Base-by-base conservation (phyloP, 1,140 invertebrate genomes). In the Heliconius melpomene region DNA sequence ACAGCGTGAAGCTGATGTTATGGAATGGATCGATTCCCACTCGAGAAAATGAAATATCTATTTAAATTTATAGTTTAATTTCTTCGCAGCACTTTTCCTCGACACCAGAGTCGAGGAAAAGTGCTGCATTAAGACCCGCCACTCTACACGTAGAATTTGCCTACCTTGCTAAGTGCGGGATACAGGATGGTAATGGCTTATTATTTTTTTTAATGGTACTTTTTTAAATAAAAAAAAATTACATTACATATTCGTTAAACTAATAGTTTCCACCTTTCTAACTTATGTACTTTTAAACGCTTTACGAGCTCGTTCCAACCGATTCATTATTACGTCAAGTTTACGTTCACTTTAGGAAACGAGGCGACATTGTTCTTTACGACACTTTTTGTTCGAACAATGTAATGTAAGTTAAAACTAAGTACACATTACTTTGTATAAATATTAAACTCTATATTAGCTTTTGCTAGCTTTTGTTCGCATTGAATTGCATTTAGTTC, bases 301-400 rank as follows among this genome's bases (percentile, higher is more conserved):
- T 66, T 66, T 66, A 66, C 23, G 60, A 66, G 23, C 26, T 26
- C 23, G 26, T n/a, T 66, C 23, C 23, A 66, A 66, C 2, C 23
- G 11, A 66, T 29, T 66, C 26, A 66, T 66, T 66, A 66, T 66
- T 26, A 29, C 60, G 26, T 16, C 23, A 26, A 66, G 20, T 66
- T 66, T 29, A n/a, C 26, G 23, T 66, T 29, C 32, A 38, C 32
- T 60, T 57, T 75, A 75, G 36, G 54, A 75, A 75, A 57, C 18
- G 29, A 75, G 29, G 23, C 29, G 29, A 75, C 74, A 66, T 76
- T 76, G 74, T 66, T 66, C 29, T 76, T 76, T 76, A 76, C 74
- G 36, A 75, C 50, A 26, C n/a, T n/a, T 23, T 66, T 66, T 66
- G 60, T 66, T 66, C 60, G 9, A 13, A 66, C 60, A 66, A 26